These are phyloP conservation scores for Mesochorus sp. DNA, from an alignment of 2,888 invertebrate genomes.

Conservation along the genomic window DNA sequence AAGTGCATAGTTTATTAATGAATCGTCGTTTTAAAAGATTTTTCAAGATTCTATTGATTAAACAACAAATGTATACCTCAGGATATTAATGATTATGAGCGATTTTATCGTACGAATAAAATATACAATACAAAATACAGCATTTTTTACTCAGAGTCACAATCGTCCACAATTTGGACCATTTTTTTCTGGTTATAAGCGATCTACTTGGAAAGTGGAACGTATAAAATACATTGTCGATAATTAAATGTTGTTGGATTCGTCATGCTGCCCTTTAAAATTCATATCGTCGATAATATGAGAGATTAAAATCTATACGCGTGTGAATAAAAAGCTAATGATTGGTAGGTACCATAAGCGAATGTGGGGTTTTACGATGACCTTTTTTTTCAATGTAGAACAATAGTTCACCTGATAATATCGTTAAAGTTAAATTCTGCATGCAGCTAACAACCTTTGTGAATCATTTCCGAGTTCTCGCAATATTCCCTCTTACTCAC, in stretches of 20 bases:
- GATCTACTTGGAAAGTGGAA: no score
- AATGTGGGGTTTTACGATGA: background rate
- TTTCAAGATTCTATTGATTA: background rate
- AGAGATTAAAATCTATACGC: background rate
- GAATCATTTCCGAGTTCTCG: background rate
- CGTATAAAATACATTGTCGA: no score
- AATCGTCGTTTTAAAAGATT: background rate
- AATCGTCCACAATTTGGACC: no score
- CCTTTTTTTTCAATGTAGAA: background rate
- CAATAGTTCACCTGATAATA: background rate
- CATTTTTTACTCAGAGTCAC: no score
- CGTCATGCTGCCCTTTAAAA: no score
- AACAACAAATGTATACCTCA: background rate
- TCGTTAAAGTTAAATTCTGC: slow-evolving; percentile 6
- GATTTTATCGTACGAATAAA: no score
- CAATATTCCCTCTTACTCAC: no score
- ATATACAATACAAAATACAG: no score
- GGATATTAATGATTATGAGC: no score
- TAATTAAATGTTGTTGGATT: no score
- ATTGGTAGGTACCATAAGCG: background rate
- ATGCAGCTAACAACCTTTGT: slow-evolving; percentile 4
- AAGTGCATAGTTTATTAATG: background rate
- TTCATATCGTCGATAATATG: background rate
- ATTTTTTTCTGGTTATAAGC: no score
- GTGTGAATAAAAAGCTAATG: background rate